phyloP scores from a whole-genome alignment of 2,797 vertebrate genomes.

The Periophthalmus magnuspinnatus region DNA sequence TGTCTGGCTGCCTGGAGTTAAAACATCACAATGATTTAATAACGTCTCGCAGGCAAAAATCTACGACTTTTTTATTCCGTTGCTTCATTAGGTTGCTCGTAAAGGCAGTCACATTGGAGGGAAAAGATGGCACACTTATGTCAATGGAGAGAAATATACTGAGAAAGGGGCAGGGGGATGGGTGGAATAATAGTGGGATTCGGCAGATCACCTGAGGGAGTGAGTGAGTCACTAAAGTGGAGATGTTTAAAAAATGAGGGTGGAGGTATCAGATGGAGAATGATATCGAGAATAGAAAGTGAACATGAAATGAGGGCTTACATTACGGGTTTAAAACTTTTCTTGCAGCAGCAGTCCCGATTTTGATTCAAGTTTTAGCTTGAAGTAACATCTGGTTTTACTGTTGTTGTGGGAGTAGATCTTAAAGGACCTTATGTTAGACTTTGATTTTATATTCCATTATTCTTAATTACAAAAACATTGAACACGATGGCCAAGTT shows the following conservation, averaged over 20 bases:
- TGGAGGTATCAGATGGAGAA: not conserved
- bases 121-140: conserved; percentile 41
- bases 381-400: too few relatives aligned
- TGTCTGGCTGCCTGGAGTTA: conserved; percentile 40
- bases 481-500: too few relatives aligned
- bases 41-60: conserved; percentile 57
- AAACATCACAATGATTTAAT: conserved; percentile 69
- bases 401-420: too few relatives aligned
- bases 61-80: conserved; percentile 45
- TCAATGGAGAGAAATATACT: conserved; percentile 35
- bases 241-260: conserved; percentile 16
- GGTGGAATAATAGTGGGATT: conserved; percentile 43
- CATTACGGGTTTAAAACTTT: too few relatives aligned
- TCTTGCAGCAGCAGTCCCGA: too few relatives aligned
- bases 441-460: too few relatives aligned
- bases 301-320: not conserved
- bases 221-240: conserved; percentile 27
- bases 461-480: too few relatives aligned
- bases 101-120: conserved; percentile 65
- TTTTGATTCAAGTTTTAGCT: not conserved
- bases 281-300: not conserved
- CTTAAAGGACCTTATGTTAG: too few relatives aligned
- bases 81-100: conserved; percentile 68
- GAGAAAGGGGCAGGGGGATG: conserved; percentile 41
- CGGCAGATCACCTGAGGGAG: conserved; percentile 38